Conservation (phyloP, 2,888 invertebrate genomes). For the Ophonus ardosiacus region DNA sequence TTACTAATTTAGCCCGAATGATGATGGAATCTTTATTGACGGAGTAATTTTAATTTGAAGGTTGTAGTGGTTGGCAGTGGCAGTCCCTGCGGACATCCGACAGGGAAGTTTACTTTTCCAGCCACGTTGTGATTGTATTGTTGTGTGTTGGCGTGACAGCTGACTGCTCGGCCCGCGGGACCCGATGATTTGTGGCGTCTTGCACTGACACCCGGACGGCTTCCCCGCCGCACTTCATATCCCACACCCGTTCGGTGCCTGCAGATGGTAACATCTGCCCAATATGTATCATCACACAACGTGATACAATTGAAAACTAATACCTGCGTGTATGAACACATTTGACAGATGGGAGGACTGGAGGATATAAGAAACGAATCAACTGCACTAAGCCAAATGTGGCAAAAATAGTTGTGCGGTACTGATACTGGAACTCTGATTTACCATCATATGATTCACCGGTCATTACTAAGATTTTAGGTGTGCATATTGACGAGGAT, state of each 20-base stretch:
- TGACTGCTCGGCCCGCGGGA: constrained; percentile 72
- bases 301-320: neutral
- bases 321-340: neutral
- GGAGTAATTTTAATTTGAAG: neutral
- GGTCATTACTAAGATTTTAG: no score
- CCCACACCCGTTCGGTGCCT: constrained; percentile 63
- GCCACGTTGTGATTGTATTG: constrained; percentile 76
- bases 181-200: constrained; percentile 71
- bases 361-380: no score
- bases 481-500: no score
- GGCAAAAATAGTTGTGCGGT: no score
- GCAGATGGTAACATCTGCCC: constrained; percentile 63
- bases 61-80: constrained; percentile 21
- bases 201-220: constrained; percentile 67
- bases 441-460: no score
- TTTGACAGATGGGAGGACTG: no score
- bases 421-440: no score
- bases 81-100: constrained; percentile 68
- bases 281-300: constrained; percentile 36
- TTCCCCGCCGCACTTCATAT: constrained; percentile 67
- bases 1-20: neutral
- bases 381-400: no score
- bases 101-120: constrained; percentile 73
- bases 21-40: neutral
- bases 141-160: constrained; percentile 74